phyloP scores from a whole-genome alignment of 2,797 vertebrate genomes.

The Siniperca obscura region DNA sequence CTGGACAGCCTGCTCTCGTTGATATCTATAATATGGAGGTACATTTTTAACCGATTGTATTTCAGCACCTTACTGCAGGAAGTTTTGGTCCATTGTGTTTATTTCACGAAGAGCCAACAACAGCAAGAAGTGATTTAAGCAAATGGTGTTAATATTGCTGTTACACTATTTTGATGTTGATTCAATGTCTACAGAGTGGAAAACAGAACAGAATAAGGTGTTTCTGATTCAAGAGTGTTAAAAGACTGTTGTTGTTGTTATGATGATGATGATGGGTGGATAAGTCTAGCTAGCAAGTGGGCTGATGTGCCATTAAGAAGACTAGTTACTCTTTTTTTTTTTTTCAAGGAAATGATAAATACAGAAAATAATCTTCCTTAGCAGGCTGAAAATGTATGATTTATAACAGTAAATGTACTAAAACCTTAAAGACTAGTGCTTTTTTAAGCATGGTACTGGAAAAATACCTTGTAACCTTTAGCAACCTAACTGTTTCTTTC shows the following conservation, averaged over 20 bases:
- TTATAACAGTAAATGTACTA: not conserved
- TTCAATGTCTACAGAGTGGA: not conserved
- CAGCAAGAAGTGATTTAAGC: not conserved
- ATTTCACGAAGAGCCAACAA: not conserved
- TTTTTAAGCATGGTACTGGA: no score
- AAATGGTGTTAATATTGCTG: not conserved
- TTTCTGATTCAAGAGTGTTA: not conserved
- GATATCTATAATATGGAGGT: slow-evolving; percentile 98
- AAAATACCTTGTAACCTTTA: no score
- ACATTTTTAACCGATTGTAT: slow-evolving; percentile 13
- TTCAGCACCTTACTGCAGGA: not conserved
- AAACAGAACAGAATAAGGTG: not conserved
- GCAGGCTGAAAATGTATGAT: not conserved
- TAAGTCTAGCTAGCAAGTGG: not conserved
- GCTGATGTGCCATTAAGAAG: not conserved
- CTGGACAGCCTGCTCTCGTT: slow-evolving; percentile 96
- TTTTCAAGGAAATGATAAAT: not conserved
- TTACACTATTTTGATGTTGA: not conserved
- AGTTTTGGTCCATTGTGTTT: not conserved
- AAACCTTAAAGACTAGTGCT: no score
- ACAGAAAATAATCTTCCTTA: not conserved
- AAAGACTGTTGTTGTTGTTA: not conserved
- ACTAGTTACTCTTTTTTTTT: not conserved
- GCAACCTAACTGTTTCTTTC: no score
- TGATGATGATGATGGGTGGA: not conserved